Evolutionary conservation across 2,888 invertebrate species (phyloP), one percentile per base, ranked within the genome.

Genomic region (Dryocosmus kuriphilus): DNA sequence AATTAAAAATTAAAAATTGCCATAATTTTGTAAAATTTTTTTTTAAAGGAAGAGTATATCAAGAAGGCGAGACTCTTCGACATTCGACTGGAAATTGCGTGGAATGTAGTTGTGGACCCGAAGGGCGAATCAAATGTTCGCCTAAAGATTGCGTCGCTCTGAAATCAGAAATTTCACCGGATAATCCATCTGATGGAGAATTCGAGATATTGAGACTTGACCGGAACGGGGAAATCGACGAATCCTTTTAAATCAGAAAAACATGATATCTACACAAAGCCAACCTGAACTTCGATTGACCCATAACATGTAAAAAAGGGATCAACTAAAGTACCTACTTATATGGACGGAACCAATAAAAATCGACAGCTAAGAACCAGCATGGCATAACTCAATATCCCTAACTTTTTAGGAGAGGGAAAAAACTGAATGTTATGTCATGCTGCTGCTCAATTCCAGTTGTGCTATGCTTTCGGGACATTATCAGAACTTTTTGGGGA

Each of bases 51-150:
- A 93, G 93, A 80, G 92, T 93, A 85, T 95, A 95, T 89, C 93
- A 93, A 87, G 93, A 94, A 82, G 95, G 95, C 57, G 94, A 95
- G 86, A 92, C 93, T 82, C 92, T 95, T 84, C 95, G 95, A 14
- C 94, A 95, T 89, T 94, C 94, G 85, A 95, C 95, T 76, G 95
- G 95, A 85, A 95, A 95, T 89, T 95, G 95, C 90, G 92, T 95
- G 84, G 95, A 95, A 89, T 95, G 95, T 90, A 93, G 94, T 88
- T 95, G 95, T 90, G 94, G 93, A 81, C 92, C 92, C 81, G 94
- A 94, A 79, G 94, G 90, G 46, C 87, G 89, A 38, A 88, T 90
- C 79, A 89, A 90, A 77, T 90, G 90, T 77, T 90, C 90, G 41
- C 90, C 90, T 9, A 86, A 87, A 61, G 88, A 91, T 81, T 90